phyloP scores from a whole-genome alignment of 2,113 vertebrate species.

The Columba janthina region DNA sequence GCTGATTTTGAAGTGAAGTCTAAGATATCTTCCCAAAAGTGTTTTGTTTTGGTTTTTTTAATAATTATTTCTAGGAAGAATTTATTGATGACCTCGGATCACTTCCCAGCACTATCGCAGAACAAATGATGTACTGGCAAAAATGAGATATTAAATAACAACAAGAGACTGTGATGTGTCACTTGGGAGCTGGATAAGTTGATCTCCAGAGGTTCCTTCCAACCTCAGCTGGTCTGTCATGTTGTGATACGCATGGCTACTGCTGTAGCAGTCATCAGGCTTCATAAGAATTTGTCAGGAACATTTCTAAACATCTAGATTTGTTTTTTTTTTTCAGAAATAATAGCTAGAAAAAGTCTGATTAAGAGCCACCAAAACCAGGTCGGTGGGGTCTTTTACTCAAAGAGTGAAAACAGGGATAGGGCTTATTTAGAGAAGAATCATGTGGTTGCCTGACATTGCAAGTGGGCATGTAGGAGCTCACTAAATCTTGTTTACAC shows the following conservation, averaged over 20 bases:
- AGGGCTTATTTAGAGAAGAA: neutral
- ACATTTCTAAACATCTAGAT: neutral
- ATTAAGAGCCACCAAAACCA: neutral
- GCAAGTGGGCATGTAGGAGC: neutral
- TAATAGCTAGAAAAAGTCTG: neutral
- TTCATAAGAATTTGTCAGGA: neutral
- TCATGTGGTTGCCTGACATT: neutral
- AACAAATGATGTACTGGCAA: neutral
- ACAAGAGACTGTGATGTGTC: neutral
- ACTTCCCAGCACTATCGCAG: neutral
- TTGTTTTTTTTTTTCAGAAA: neutral
- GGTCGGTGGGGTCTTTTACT: neutral
- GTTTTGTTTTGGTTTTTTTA: neutral
- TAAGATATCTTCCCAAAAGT: neutral
- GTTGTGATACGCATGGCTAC: rapidly evolving
- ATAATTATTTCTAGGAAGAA: neutral
- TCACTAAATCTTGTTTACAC: neutral
- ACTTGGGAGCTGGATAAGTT: neutral
- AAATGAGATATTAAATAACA: rapidly evolving
- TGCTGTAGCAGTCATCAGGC: neutral
- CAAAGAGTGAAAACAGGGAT: neutral
- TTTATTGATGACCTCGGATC: neutral
- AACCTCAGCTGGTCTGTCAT: neutral
- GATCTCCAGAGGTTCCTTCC: neutral
- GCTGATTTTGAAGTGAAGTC: neutral